phyloP scores from a whole-genome alignment of 2,888 invertebrate species.

The Lasioglossum vierecki region DNA sequence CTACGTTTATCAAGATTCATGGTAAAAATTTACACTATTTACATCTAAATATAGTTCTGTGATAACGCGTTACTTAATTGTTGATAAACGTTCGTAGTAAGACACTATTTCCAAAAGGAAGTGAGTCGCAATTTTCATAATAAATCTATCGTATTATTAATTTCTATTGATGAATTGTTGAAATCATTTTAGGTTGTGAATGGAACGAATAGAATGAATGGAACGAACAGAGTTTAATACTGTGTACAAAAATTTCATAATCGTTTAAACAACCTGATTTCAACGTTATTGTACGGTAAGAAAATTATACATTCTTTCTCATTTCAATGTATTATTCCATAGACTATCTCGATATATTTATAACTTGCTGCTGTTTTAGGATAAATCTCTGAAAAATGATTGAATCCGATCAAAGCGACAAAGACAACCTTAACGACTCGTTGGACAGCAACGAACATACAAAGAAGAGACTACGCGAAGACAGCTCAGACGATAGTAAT shows the following conservation, averaged over 20 bases:
- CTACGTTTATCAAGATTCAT: background rate
- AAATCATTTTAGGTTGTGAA: background rate
- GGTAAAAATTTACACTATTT: background rate
- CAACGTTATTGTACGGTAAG: background rate
- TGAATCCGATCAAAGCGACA: constrained; percentile 75
- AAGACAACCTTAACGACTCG: constrained; percentile 52
- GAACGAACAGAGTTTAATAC: background rate
- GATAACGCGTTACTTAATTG: background rate
- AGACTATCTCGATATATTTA: background rate
- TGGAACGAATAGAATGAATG: no score
- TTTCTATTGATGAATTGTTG: constrained; percentile 1
- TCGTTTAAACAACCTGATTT: background rate
- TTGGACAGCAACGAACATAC: constrained; percentile 5
- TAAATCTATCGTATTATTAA: background rate
- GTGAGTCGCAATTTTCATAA: background rate
- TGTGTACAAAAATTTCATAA: background rate
- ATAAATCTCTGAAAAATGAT: constrained; percentile 68
- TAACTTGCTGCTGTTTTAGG: constrained; percentile 32
- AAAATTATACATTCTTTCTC: background rate
- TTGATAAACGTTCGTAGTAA: background rate
- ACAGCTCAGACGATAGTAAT: constrained; percentile 67
- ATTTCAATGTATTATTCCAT: background rate
- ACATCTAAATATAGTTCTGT: background rate
- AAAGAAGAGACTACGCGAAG: constrained; percentile 70
- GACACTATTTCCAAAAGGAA: background rate